These are phyloP conservation scores for Anastrepha obliqua DNA, from an alignment of 1,140 invertebrate genomes.

Conservation along the genomic window DNA sequence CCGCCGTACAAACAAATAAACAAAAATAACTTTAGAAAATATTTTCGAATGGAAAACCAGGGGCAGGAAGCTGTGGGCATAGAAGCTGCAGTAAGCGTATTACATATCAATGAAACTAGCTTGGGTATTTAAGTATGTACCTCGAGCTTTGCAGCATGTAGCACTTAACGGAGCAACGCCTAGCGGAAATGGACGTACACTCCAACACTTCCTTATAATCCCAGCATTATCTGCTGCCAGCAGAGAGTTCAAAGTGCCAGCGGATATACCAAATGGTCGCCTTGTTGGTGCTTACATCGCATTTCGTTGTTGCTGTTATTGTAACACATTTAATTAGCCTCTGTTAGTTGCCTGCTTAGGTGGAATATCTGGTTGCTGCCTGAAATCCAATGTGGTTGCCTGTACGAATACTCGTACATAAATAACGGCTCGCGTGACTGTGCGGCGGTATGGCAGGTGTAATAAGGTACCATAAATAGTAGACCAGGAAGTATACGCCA, in stretches of 20 bases:
- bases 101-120: background rate
- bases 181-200: background rate
- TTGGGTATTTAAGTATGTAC: background rate
- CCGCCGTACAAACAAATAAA: background rate
- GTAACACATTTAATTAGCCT: slow-evolving; percentile 43
- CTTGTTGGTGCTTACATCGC: slow-evolving; percentile 8
- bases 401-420: background rate
- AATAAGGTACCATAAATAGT: background rate
- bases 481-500: background rate
- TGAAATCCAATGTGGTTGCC: slow-evolving; percentile 27
- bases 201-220: background rate
- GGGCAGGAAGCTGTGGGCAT: too few relatives aligned
- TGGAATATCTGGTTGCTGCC: background rate
- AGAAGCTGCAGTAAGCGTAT: background rate
- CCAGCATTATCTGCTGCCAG: slow-evolving; percentile 10
- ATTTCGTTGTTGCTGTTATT: background rate
- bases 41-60: background rate
- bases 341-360: background rate
- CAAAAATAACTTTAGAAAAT: background rate
- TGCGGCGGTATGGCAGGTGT: background rate
- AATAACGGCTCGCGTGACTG: slow-evolving; percentile 22
- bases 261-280: slow-evolving; percentile 45
- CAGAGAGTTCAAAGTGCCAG: slow-evolving; percentile 33
- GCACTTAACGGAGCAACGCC: slow-evolving; percentile 22
- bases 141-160: background rate